Evolutionary conservation across 2,888 invertebrate species (phyloP), one percentile per base, ranked within the genome.

Genomic region (Thecocarcelia acutangulata): DNA sequence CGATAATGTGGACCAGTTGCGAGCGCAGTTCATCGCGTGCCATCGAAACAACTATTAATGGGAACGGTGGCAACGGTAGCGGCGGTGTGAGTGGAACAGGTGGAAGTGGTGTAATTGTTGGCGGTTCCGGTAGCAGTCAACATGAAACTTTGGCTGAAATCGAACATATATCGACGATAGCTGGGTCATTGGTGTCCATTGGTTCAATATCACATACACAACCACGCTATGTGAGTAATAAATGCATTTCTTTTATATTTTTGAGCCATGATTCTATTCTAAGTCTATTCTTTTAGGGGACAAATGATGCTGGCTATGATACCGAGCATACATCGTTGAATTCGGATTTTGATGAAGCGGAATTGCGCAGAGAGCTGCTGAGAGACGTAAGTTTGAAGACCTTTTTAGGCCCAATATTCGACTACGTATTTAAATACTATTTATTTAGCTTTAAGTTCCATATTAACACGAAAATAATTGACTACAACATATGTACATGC

Each of bases 251-350:
- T 33, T 54, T 48, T 15, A 54, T 3, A 52, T 28, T 33, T n/a
- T 44, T 24, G 1, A 37, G 28, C 6, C 33, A 21, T 46, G n/a
- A 56, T 52, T 15, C n/a, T 21, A 72, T 58, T 21, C 17, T 48
- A 2, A 63, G 44, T 11, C 1, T 1, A 37, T 19, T 17, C 21
- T 1, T 85, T 59, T 78, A 91, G 90, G 88, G 90, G 74, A 89
- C 87, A 63, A 90, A 91, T 63, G 94, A 94, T 87, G 93, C 93
- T 44, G 90, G 93, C 63, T 95, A 95, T 88, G 94, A 95, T 87
- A 95, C 95, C 66, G 96, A 96, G 89, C 95, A 95, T 87, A 96
- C 96, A 19, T 96, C 96, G 89, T 92, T 96, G 68, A 95, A 94
- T 82, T 96, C 96, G 64, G 96, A 96, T 87, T 91, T 93, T 84